Percentiles rank a stretch among this genome's conserved stretches.
These are phyloP conservation scores for Oncorhynchus tshawytscha DNA, from an alignment of 2,113 vertebrate genomes.

Conservation along the genomic window DNA sequence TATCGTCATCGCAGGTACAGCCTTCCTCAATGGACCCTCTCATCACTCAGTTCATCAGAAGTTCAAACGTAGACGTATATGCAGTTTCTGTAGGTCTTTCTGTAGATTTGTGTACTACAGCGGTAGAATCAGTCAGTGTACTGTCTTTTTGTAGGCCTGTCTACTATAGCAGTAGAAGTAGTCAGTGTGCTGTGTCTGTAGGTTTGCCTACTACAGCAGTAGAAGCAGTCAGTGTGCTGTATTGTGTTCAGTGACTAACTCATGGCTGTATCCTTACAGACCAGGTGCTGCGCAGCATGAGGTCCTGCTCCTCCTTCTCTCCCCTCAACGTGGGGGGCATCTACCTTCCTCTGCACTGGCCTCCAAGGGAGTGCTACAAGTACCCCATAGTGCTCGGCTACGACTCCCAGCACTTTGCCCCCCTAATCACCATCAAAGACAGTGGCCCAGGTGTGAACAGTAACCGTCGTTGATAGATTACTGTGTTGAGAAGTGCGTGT, in stretches of 20 bases:
- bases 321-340: conserved; percentile 93
- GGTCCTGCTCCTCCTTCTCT: conserved; percentile 92
- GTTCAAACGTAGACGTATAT: too few relatives aligned
- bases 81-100: too few relatives aligned
- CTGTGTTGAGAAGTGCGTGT: background rate
- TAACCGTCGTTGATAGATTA: background rate
- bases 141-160: too few relatives aligned
- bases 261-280: conserved; percentile 71
- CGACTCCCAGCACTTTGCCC: conserved; percentile 96
- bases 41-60: too few relatives aligned
- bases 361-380: conserved; percentile 88
- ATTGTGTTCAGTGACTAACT: background rate
- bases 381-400: conserved; percentile 95
- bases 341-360: conserved; percentile 95
- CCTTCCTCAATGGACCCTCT: too few relatives aligned
- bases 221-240: background rate
- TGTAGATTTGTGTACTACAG: too few relatives aligned
- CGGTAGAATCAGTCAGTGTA: too few relatives aligned
- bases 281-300: conserved; percentile 93
- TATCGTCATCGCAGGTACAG: conserved; percentile 86
- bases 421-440: conserved; percentile 93
- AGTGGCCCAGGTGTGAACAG: conserved; percentile 86
- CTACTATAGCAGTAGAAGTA: background rate
- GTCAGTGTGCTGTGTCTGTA: background rate
- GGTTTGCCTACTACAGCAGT: background rate